These are phyloP conservation scores for Eurytoma californica DNA, from an alignment of 2,888 invertebrate genomes.

Conservation along the genomic window DNA sequence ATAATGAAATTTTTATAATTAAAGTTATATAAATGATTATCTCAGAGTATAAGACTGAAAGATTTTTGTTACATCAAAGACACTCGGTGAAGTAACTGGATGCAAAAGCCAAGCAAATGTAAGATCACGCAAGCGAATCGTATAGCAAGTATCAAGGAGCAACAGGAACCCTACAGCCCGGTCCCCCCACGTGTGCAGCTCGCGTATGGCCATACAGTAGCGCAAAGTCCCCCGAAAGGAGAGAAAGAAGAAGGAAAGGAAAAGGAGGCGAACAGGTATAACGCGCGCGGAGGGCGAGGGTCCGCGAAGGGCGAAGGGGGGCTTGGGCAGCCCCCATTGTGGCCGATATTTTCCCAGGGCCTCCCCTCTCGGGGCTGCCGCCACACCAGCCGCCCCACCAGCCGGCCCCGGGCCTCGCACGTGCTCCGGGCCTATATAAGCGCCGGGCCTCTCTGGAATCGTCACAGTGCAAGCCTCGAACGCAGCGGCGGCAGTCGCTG, in stretches of 20 bases:
- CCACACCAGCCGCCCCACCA: not conserved
- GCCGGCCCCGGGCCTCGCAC: slow-evolving; percentile 14
- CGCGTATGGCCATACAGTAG: too few relatives aligned
- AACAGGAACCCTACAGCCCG: not conserved
- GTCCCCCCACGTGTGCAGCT: too few relatives aligned
- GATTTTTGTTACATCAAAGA: too few relatives aligned
- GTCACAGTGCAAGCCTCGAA: slow-evolving; percentile 62
- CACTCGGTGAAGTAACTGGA: too few relatives aligned
- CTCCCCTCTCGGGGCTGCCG: slow-evolving; percentile 52
- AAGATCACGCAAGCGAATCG: too few relatives aligned
- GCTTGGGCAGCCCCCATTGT: slow-evolving; percentile 22
- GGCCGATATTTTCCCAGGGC: slow-evolving; percentile 69
- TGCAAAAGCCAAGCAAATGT: too few relatives aligned
- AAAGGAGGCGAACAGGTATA: slow-evolving; percentile 50
- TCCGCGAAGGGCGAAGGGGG: slow-evolving; percentile 2
- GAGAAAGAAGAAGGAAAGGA: not conserved
- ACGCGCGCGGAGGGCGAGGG: not conserved
- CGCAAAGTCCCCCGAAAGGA: not conserved
- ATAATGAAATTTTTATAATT: too few relatives aligned
- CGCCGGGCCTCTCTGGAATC: slow-evolving; percentile 49
- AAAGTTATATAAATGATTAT: too few relatives aligned
- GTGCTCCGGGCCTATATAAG: slow-evolving; percentile 65
- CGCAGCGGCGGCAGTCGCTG: slow-evolving; percentile 23
- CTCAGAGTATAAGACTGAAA: too few relatives aligned
- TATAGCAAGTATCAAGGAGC: too few relatives aligned